Conservation (phyloP, 2,888 invertebrate species). For the Habrosyne pyritoides region DNA sequence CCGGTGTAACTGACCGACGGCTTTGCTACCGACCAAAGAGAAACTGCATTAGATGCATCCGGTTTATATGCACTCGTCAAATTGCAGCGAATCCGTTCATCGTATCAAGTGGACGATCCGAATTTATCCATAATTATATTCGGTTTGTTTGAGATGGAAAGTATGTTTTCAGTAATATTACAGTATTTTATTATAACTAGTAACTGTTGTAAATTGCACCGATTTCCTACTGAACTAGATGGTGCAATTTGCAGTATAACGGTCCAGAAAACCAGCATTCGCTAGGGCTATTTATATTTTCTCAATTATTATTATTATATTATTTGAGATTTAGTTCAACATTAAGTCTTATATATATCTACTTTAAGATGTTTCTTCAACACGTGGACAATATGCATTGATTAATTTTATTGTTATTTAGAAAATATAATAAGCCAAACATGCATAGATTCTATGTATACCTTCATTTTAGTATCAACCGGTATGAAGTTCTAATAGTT, state of each 20-base stretch:
- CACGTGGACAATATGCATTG: no score
- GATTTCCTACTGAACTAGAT: slow-evolving; percentile 61
- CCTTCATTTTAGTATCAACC: no score
- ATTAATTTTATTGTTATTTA: no score
- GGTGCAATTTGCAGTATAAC: slow-evolving; percentile 53
- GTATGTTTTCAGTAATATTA: slow-evolving; percentile 49
- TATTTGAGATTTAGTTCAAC: background rate
- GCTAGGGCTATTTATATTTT: background rate
- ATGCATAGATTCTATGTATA: no score
- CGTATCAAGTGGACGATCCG: slow-evolving; percentile 7
- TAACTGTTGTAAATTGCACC: slow-evolving; percentile 52
- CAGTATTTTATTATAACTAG: slow-evolving; percentile 45
- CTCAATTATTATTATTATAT: background rate
- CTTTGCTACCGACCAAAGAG: slow-evolving; percentile 67
- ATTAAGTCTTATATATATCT: no score
- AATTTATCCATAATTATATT: slow-evolving; percentile 6
- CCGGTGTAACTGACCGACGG: slow-evolving; percentile 76
- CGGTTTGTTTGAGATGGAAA: slow-evolving; percentile 46
- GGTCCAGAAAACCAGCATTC: slow-evolving; percentile 32
- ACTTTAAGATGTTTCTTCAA: no score
- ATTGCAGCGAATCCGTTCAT: slow-evolving; percentile 20
- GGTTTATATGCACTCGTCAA: slow-evolving; percentile 70
- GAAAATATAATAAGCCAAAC: no score
- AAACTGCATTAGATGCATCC: slow-evolving; percentile 80
- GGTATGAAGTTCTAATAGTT: no score